Evolutionary conservation across 2,888 invertebrate species (phyloP), one percentile per base, ranked within the genome.

Genomic region (Palloptera scutellata): DNA sequence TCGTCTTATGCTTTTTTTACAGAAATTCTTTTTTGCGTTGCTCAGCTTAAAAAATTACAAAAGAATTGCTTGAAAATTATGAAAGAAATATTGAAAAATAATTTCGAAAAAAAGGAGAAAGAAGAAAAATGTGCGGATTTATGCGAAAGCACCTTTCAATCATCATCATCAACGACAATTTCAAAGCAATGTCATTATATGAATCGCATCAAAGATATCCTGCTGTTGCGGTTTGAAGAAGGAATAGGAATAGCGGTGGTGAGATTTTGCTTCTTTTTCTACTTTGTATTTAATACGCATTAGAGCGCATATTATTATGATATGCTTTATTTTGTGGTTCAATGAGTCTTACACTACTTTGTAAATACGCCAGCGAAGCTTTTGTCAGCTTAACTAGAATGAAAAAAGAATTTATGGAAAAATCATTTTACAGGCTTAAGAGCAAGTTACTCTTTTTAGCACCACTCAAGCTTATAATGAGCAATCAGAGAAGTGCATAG

Each of bases 251-350:
- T 4, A 4, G 30, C 30, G 30, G 64, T 17, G 5, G 57, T 8
- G 20, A 20, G 51, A 12, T 51, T 42, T 43, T 19, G 6, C 30
- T 30, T 30, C 54, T 41, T 17, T 42, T 43, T 17, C 45, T 4
- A 30, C 57, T 62, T 59, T 59, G 78, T 74, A 75, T 75, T 75
- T 77, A 79, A 78, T 78, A 79, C 80, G 81, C 81, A 81, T 81
- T 81, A 82, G 79, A 78, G 82, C 76, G 75, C 78, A 77, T 79
- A 77, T 81, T 81, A 80, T 81, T 77, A 77, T 81, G 81, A 80
- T 81, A 81, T 73, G 79, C 81, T 81, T 81, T 81, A 81, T 82
- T 81, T 78, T 77, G 79, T 82, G 80, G 80, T 81, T 81, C 80
- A 81, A 79, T 81, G 82, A 75, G 73, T 75, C 62, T 66, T 64